Conservation (phyloP, 1,140 invertebrate genomes). For the Atta cephalotes region DNA sequence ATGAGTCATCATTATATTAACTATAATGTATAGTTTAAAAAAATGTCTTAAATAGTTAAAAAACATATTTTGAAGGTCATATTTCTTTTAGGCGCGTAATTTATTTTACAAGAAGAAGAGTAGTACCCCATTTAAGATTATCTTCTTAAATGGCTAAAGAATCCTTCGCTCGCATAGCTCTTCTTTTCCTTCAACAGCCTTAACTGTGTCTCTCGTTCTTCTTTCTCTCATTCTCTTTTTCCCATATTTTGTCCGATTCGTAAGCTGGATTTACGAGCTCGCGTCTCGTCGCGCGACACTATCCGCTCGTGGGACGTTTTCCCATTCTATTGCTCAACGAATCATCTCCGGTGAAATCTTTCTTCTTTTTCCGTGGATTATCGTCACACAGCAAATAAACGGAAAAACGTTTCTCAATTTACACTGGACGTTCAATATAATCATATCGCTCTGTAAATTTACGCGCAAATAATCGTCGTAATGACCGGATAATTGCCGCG, state of each 20-base stretch:
- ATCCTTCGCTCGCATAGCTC: constrained; percentile 7
- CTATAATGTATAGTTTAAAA: not conserved
- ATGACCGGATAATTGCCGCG: constrained; percentile 29
- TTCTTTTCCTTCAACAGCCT: constrained; percentile 6
- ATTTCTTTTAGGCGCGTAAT: constrained; percentile 9
- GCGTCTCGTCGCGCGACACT: constrained; percentile 23
- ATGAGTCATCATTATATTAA: not conserved
- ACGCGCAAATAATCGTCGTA: constrained; percentile 30
- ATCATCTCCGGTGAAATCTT: constrained; percentile 22
- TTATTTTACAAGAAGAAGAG: constrained; percentile 35
- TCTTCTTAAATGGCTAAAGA: constrained; percentile 29
- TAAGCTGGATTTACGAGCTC: constrained; percentile 58
- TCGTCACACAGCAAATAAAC: constrained; percentile 23
- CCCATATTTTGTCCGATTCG: constrained; percentile 37
- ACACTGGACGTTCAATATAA: not conserved
- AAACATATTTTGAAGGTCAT: not conserved
- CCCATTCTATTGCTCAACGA: constrained; percentile 21
- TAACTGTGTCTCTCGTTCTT: not conserved
- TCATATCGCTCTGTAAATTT: constrained; percentile 30
- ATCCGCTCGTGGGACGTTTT: constrained; percentile 44
- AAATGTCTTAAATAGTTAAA: not conserved
- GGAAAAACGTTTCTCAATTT: not conserved
- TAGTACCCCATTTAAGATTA: constrained; percentile 38
- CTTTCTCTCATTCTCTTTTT: not conserved
- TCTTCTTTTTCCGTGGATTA: constrained; percentile 40